Evolutionary conservation across 2,797 vertebrate species (phyloP).

Genomic region (Macrochelys suwanniensis): DNA sequence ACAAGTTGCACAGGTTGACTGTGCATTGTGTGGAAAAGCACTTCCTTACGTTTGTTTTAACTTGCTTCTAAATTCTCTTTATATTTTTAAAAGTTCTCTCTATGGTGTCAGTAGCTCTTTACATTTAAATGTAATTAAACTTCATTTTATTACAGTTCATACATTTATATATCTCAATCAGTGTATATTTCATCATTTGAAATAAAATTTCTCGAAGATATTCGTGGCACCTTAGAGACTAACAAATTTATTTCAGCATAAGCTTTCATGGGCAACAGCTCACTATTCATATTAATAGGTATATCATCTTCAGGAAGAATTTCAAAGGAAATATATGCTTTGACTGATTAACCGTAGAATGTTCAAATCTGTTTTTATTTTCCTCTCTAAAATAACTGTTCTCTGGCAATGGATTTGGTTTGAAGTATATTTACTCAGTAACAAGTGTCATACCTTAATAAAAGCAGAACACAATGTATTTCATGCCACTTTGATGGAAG

Average conservation of each 20-base stretch:
- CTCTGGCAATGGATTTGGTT: slow-evolving; percentile 37
- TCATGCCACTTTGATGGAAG: slow-evolving; percentile 2
- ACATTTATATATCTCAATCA: not conserved
- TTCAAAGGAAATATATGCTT: slow-evolving; percentile 1
- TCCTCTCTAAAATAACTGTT: not conserved
- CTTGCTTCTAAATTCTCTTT: slow-evolving; percentile 6
- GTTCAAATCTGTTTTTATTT: slow-evolving; percentile 16
- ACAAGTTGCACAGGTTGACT: too few species aligned
- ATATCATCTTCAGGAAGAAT: not conserved
- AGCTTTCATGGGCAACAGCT: too few species aligned
- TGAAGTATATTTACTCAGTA: slow-evolving; percentile 20
- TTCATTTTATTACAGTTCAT: not conserved
- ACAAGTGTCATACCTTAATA: slow-evolving; percentile 32
- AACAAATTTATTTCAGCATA: too few species aligned
- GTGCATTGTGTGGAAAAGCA: too few species aligned
- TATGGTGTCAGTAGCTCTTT: not conserved
- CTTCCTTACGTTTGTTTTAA: too few species aligned
- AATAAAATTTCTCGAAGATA: slow-evolving; percentile 10
- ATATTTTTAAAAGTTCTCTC: not conserved
- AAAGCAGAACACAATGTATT: slow-evolving; percentile 38
- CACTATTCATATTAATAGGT: not conserved
- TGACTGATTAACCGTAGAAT: not conserved
- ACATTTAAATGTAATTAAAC: not conserved
- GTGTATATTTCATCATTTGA: not conserved
- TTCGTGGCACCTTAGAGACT: too few species aligned